These are phyloP conservation scores for Chaetogeoica ovagalla DNA, from an alignment of 2,888 invertebrate species.

Conservation along the genomic window DNA sequence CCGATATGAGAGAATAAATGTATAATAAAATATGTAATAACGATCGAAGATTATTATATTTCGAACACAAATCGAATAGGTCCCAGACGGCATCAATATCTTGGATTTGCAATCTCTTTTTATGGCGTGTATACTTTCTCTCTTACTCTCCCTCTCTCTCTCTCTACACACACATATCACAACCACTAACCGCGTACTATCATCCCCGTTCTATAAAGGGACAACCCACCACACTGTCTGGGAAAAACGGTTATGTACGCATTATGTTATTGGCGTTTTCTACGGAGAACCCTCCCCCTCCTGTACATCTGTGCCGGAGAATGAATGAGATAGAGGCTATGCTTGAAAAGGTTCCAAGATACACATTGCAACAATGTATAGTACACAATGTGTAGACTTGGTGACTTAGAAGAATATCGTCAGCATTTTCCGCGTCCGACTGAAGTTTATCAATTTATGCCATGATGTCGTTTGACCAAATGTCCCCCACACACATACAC, in stretches of 20 bases:
- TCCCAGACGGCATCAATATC: constrained; percentile 39
- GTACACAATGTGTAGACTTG: constrained; percentile 30
- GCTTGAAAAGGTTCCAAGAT: constrained; percentile 50
- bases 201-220: not conserved
- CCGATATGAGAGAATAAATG: constrained; percentile 17
- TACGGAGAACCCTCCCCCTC: constrained; percentile 2
- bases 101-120: constrained; percentile 50
- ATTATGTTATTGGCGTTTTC: constrained; percentile 52
- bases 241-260: constrained; percentile 36
- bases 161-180: not conserved
- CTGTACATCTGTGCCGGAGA: not conserved
- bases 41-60: constrained; percentile 49
- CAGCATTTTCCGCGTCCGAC: constrained; percentile 35
- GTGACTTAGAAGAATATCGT: constrained; percentile 37
- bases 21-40: constrained; percentile 50
- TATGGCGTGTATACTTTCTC: constrained; percentile 24
- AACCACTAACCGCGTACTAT: constrained; percentile 4
- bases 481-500: not conserved
- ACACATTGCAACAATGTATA: not conserved
- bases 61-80: constrained; percentile 42
- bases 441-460: constrained; percentile 27
- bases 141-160: constrained; percentile 8
- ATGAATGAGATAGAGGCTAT: not conserved
- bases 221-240: constrained; percentile 33
- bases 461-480: constrained; percentile 28